Conservation (phyloP, 2,797 vertebrate genomes). For the Takifugu ocellatus region DNA sequence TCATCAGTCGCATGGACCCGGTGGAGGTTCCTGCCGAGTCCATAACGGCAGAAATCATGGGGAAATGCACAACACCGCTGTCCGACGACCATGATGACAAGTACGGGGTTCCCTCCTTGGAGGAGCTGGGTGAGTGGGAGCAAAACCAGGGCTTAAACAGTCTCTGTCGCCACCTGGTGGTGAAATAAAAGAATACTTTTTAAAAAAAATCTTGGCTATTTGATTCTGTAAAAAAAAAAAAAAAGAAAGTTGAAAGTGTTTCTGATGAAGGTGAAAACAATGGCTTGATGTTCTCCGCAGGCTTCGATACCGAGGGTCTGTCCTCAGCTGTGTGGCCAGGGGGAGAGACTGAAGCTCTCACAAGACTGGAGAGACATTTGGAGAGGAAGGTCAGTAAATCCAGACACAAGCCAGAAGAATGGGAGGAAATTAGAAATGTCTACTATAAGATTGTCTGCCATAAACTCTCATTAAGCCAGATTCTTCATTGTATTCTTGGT, state of each 20-base stretch:
- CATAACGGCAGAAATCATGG: constrained; percentile 87
- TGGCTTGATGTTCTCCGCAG: constrained; percentile 59
- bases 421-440: too few relatives aligned
- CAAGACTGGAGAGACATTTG: constrained; percentile 91
- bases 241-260: not conserved
- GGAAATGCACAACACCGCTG: constrained; percentile 85
- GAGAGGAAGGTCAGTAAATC: constrained; percentile 86
- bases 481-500: too few relatives aligned
- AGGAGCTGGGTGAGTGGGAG: constrained; percentile 87
- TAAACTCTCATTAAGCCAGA: not conserved
- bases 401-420: too few relatives aligned
- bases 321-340: constrained; percentile 95
- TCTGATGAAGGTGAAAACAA: not conserved
- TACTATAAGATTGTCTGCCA: not conserved
- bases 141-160: too few relatives aligned
- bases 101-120: constrained; percentile 92
- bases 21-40: constrained; percentile 87
- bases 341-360: constrained; percentile 94
- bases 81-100: constrained; percentile 94
- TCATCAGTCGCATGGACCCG: constrained; percentile 93
- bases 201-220: too few relatives aligned
- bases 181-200: too few relatives aligned
- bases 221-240: too few relatives aligned
- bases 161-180: too few relatives aligned
- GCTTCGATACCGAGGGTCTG: constrained; percentile 93